Conservation (phyloP, 2,888 invertebrate genomes). For the Eristalis pertinax region DNA sequence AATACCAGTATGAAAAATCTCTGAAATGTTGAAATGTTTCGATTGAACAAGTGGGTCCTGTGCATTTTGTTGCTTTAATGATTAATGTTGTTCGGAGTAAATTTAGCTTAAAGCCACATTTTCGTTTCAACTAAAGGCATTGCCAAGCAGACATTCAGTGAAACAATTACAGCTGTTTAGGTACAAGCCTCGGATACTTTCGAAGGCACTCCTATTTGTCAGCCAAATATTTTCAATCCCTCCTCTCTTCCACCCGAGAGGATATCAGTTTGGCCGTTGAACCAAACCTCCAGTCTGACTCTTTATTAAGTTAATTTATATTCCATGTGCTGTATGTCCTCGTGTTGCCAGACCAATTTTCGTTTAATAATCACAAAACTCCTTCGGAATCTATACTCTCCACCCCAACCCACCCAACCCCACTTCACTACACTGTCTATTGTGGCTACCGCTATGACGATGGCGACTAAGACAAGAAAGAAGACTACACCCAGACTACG, state of each 20-base stretch:
- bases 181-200: slow-evolving; percentile 50
- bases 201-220: slow-evolving; percentile 58
- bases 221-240: slow-evolving; percentile 37
- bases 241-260: neutral
- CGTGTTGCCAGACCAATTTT: slow-evolving; percentile 6
- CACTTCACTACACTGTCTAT: neutral
- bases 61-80: too few species aligned
- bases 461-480: neutral
- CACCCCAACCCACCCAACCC: too few species aligned
- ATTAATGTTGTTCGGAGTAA: too few species aligned
- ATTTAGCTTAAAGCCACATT: too few species aligned
- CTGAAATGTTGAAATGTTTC: too few species aligned
- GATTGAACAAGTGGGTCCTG: too few species aligned
- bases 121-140: too few species aligned
- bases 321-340: slow-evolving; percentile 10
- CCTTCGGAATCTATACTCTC: neutral
- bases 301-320: slow-evolving; percentile 55
- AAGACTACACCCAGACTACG: neutral
- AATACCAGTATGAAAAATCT: too few species aligned
- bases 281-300: neutral
- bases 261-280: too few species aligned
- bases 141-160: too few species aligned
- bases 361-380: neutral
- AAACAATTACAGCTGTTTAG: too few species aligned
- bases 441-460: slow-evolving; percentile 6